Evolutionary conservation across 2,797 vertebrate species (phyloP).

Genomic region (Neomorphus geoffroyi): DNA sequence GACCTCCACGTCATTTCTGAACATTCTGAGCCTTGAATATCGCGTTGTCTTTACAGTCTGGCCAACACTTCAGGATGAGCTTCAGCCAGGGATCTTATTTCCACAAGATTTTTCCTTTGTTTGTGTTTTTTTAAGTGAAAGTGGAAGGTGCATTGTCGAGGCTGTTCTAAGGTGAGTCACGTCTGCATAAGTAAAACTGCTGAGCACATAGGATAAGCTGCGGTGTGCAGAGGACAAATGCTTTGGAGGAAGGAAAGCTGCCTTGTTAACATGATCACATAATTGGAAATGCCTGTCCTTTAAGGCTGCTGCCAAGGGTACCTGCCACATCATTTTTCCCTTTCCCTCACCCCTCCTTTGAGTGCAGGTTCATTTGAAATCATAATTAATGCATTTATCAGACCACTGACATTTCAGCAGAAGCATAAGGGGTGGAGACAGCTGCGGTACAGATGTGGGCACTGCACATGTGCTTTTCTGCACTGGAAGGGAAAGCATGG

Average conservation of each 20-base stretch:
- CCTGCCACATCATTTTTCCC: not conserved
- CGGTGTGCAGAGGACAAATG: not conserved
- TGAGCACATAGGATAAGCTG: not conserved
- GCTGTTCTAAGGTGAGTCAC: not conserved
- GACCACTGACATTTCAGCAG: not conserved
- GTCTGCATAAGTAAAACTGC: constrained; percentile 4
- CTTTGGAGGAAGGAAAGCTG: not conserved
- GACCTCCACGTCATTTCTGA: rapidly evolving
- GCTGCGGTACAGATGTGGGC: not conserved
- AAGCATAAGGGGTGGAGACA: not conserved
- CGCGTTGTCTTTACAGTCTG: not conserved
- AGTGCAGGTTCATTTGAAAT: not conserved
- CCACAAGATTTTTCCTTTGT: not conserved
- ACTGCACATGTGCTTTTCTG: not conserved
- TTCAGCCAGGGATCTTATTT: not conserved
- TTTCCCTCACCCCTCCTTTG: rapidly evolving
- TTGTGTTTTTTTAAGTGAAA: not conserved
- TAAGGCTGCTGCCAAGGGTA: not conserved
- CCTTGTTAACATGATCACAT: not conserved
- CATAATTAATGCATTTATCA: not conserved
- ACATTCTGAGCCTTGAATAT: not conserved
- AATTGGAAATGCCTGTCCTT: not conserved
- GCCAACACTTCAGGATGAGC: rapidly evolving
- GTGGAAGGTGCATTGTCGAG: not conserved
- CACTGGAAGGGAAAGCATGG: not conserved